A percentile compares a stretch with the other conserved stretches of the same genome.
phyloP scores from a whole-genome alignment of 2,797 vertebrate species.

The Melanotaenia parkinsoni region DNA sequence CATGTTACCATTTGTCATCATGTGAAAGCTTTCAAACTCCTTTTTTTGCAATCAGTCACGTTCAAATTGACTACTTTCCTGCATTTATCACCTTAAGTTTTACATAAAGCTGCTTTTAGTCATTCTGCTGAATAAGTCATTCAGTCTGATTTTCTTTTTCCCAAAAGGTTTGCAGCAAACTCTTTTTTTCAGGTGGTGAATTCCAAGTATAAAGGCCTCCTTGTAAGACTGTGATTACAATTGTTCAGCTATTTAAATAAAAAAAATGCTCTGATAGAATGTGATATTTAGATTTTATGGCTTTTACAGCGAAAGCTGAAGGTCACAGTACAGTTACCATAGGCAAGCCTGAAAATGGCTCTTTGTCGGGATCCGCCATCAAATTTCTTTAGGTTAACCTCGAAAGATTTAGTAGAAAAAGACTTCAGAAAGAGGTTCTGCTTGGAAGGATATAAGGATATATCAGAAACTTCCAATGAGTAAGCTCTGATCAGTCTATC shows the following conservation, averaged over 20 bases:
- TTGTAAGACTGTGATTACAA: conserved; percentile 1
- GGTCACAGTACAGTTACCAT: conserved; percentile 25
- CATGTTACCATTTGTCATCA: conserved; percentile 40
- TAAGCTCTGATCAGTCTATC: conserved; percentile 59
- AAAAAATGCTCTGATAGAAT: conserved; percentile 19
- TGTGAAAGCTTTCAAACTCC: conserved; percentile 24
- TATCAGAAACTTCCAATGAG: conserved; percentile 28
- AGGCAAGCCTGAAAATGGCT: conserved; percentile 12
- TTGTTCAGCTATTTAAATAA: conserved; percentile 11
- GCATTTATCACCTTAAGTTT: conserved; percentile 9
- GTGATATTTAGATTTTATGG: conserved; percentile 14
- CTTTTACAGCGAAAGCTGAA: conserved; percentile 38
- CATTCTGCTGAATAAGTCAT: neutral
- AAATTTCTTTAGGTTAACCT: conserved; percentile 1
- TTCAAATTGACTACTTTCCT: conserved; percentile 19
- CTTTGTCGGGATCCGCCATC: neutral
- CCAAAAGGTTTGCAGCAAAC: neutral
- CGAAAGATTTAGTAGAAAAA: conserved; percentile 18
- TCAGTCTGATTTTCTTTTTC: neutral
- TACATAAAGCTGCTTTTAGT: neutral
- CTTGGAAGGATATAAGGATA: neutral
- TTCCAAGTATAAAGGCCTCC: neutral
- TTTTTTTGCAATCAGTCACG: conserved; percentile 11
- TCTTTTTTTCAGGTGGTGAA: neutral
- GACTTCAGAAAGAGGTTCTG: conserved; percentile 29